Conservation (phyloP, 2,888 invertebrate genomes). For the Melanostoma mellinum region DNA sequence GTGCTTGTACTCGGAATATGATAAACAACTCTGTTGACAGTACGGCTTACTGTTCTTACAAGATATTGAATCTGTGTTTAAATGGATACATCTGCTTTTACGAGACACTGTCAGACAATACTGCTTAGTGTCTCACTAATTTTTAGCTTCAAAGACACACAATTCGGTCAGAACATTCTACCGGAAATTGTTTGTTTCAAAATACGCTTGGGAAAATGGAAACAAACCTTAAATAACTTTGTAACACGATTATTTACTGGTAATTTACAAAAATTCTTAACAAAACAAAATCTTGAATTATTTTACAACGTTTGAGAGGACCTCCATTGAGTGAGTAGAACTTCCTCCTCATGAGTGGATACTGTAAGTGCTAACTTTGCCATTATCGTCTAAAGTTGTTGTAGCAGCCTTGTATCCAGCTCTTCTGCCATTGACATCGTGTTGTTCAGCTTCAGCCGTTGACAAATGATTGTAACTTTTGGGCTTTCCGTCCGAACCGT, state of each 20-base stretch:
- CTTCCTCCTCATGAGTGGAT: constrained; percentile 79
- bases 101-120: too few species aligned
- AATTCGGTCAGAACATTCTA: too few species aligned
- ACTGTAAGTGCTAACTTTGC: constrained; percentile 84
- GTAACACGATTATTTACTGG: background rate
- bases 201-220: background rate
- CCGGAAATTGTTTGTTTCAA: too few species aligned
- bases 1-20: too few species aligned
- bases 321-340: background rate
- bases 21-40: too few species aligned
- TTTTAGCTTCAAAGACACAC: too few species aligned
- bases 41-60: too few species aligned
- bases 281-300: constrained; percentile 1
- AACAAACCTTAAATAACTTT: background rate
- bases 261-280: background rate
- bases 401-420: constrained; percentile 83
- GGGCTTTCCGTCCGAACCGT: constrained; percentile 79
- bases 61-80: too few species aligned
- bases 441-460: constrained; percentile 81
- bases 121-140: too few species aligned
- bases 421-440: constrained; percentile 84
- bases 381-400: constrained; percentile 85
- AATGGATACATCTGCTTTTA: too few species aligned
- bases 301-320: background rate
- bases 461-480: constrained; percentile 80